Evolutionary conservation across 2,113 vertebrate genomes (phyloP), one percentile per base, ranked within the genome.

Genomic region (Petrocephalus microphthalmus): DNA sequence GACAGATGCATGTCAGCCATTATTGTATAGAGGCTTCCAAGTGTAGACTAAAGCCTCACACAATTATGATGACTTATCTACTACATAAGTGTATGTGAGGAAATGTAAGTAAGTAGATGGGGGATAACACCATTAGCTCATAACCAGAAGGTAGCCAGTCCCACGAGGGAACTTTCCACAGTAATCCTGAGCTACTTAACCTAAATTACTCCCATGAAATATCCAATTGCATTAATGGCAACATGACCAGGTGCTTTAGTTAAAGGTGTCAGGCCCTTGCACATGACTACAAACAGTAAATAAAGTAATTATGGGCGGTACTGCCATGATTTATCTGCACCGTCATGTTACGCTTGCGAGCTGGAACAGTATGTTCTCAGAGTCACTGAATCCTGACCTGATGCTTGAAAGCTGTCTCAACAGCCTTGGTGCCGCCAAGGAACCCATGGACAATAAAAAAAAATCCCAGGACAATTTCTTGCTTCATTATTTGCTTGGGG

Each of bases 1-100:
- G 29, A 42, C 15, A 78, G 33, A 78, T 0, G 1, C 15, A 6
- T 42, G 33, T 42, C 42, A 42, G 17, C 71, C 37, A 29, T 25
- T 42, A 78, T 42, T 78, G 15, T 29, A 2, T 33, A 78, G 15
- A 37, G 71, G 67, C 33, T 17, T 42, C 13, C 33, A 37, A 29
- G 71, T 78, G 71, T 78, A 78, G 71, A 78, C 71, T 78, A 19
- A 42, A 78, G 71, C 71, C 71, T 78, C 71, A 78, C 13, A 42
- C 33, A 19, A 78, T 78, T 78, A 78, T 42, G 33, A 74, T 11
- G 67, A 33, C 11, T 42, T 78, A 42, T 19, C 71, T 42, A 19
- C 33, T 78, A 2, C 29, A 19, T 78, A 42, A 15, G 53, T 54
- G 52, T 78, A 10, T 78, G 71, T 37, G 71, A 19, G 29, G 15